Percentiles rank a stretch among this genome's conserved stretches.
phyloP scores from a whole-genome alignment of 2,888 invertebrate species.

The Herminia tarsipennalis region DNA sequence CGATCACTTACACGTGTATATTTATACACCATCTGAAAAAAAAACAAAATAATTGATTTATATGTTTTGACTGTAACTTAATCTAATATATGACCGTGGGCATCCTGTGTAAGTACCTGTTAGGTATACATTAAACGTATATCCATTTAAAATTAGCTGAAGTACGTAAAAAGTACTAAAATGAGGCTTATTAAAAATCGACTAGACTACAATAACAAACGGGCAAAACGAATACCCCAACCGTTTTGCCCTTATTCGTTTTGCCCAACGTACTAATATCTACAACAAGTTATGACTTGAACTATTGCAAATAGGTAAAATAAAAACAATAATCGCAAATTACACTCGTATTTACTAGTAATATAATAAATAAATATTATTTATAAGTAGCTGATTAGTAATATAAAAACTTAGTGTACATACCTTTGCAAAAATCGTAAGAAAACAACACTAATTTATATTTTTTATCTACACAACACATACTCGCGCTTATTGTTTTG shows the following conservation, averaged over 20 bases:
- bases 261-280: not conserved
- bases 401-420: not conserved
- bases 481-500: conserved; percentile 3
- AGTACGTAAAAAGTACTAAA: not conserved
- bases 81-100: no score
- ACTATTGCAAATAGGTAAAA: no score
- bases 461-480: conserved; percentile 1
- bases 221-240: not conserved
- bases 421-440: conserved; percentile 1
- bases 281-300: no score
- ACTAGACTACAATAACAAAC: not conserved
- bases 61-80: not conserved
- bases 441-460: not conserved
- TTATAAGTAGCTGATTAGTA: not conserved
- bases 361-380: not conserved
- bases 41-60: no score
- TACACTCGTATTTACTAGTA: not conserved
- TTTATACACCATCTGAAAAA: not conserved
- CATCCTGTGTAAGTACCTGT: no score
- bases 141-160: not conserved
- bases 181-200: not conserved
- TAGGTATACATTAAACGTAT: not conserved
- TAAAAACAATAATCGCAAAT: no score
- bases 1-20: not conserved
- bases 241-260: not conserved